phyloP scores from a whole-genome alignment of 2,888 invertebrate species.

The Hypena proboscidalis region DNA sequence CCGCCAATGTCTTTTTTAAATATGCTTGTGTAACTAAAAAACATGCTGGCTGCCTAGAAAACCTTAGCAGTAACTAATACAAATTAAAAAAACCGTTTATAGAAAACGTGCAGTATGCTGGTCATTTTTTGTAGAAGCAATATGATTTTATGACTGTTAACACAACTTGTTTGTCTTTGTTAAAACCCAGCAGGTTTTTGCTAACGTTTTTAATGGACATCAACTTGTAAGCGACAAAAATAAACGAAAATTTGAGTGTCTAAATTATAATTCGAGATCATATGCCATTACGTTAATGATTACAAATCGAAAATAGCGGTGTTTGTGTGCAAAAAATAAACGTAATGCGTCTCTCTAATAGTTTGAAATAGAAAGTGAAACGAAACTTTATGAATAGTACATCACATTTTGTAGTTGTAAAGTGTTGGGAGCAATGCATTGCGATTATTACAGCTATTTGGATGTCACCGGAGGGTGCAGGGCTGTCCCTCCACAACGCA shows the following conservation, averaged over 20 bases:
- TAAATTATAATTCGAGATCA: neutral
- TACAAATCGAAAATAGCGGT: neutral
- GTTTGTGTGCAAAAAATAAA: too few relatives aligned
- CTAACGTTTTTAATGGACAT: neutral
- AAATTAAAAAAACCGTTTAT: neutral
- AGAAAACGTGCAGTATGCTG: too few relatives aligned
- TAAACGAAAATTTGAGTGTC: neutral
- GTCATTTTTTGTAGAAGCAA: too few relatives aligned
- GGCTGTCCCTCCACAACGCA: conserved; percentile 62
- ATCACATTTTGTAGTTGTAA: conserved; percentile 32
- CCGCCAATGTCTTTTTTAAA: too few relatives aligned
- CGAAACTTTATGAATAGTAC: conserved; percentile 34
- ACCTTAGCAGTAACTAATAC: neutral
- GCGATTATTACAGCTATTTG: conserved; percentile 78
- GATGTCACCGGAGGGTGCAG: conserved; percentile 77
- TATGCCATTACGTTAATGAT: neutral
- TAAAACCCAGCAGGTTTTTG: neutral
- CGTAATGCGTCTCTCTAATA: too few relatives aligned
- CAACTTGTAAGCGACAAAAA: neutral
- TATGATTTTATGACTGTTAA: too few relatives aligned
- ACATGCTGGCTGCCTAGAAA: too few relatives aligned
- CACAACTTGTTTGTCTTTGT: conserved; percentile 1
- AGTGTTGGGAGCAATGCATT: conserved; percentile 63
- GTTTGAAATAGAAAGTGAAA: too few relatives aligned
- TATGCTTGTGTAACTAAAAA: too few relatives aligned